Evolutionary conservation across 2,113 vertebrate genomes (phyloP).

Genomic region (Isurus oxyrinchus): DNA sequence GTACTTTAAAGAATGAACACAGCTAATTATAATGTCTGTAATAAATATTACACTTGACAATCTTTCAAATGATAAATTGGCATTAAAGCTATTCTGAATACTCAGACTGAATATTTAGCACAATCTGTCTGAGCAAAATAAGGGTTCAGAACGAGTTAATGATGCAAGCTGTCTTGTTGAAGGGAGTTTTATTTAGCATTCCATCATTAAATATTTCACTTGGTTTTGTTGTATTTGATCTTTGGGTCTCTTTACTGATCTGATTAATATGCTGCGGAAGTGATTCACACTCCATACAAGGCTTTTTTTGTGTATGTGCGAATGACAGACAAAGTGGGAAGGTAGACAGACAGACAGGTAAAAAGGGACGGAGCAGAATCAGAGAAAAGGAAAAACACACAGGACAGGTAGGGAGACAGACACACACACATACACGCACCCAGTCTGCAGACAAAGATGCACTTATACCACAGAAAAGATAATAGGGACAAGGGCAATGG

Average conservation of each 20-base stretch:
- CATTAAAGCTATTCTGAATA: slow-evolving; percentile 4
- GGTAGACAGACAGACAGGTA: neutral
- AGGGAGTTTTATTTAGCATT: neutral
- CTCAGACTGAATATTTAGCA: neutral
- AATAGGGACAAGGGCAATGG: neutral
- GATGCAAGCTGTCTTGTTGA: neutral
- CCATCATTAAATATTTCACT: neutral
- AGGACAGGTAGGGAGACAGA: neutral
- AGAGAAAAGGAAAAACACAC: neutral
- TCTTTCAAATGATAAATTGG: neutral
- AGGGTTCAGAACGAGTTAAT: slow-evolving; percentile 3
- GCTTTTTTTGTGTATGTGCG: neutral
- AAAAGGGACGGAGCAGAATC: too few relatives aligned
- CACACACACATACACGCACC: neutral
- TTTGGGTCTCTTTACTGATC: neutral
- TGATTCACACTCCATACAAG: neutral
- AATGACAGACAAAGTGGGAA: neutral
- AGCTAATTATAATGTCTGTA: neutral
- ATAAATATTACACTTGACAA: neutral
- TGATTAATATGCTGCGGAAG: neutral
- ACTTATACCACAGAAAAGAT: neutral
- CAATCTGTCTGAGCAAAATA: neutral
- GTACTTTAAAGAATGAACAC: neutral
- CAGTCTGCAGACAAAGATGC: neutral
- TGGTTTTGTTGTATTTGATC: neutral